A percentile compares a stretch with the other conserved stretches of the same genome.
These are phyloP conservation scores for Brachypteracias leptosomus DNA, from an alignment of 2,113 vertebrate genomes.

Conservation along the genomic window DNA sequence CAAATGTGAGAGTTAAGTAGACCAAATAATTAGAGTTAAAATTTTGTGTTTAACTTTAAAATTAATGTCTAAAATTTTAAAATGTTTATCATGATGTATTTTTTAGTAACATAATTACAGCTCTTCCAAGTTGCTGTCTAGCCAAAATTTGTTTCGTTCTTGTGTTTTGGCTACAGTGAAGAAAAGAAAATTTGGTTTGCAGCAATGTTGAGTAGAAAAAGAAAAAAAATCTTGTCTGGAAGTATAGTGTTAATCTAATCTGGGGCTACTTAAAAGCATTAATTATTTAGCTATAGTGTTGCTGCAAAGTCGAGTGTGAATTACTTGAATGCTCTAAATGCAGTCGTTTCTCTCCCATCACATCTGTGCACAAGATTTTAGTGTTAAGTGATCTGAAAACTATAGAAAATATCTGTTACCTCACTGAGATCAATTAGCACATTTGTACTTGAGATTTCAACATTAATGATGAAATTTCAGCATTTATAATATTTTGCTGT, in stretches of 20 bases:
- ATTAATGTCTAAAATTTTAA: not conserved
- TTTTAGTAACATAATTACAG: not conserved
- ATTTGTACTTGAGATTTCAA: not conserved
- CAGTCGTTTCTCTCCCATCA: not conserved
- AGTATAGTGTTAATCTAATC: not conserved
- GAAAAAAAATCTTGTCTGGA: not conserved
- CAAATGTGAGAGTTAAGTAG: not conserved
- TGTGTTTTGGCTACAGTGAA: not conserved
- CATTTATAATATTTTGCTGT: not conserved
- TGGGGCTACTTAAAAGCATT: not conserved
- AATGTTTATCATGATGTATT: not conserved
- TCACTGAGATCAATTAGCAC: not conserved
- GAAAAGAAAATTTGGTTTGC: not conserved
- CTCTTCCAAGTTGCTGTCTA: not conserved
- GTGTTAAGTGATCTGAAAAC: not conserved
- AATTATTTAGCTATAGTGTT: not conserved
- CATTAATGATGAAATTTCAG: not conserved
- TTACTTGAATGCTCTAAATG: not conserved
- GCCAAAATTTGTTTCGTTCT: not conserved
- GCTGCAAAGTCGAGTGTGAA: not conserved
- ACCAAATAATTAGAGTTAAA: constrained; percentile 26
- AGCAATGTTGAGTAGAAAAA: not conserved
- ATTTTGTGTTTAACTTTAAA: not conserved
- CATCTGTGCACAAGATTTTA: not conserved
- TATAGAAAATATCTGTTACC: not conserved